A percentile compares a stretch with the other conserved stretches of the same genome.
These are phyloP conservation scores for Cylas formicarius DNA, from an alignment of 1,140 invertebrate genomes.

Conservation along the genomic window DNA sequence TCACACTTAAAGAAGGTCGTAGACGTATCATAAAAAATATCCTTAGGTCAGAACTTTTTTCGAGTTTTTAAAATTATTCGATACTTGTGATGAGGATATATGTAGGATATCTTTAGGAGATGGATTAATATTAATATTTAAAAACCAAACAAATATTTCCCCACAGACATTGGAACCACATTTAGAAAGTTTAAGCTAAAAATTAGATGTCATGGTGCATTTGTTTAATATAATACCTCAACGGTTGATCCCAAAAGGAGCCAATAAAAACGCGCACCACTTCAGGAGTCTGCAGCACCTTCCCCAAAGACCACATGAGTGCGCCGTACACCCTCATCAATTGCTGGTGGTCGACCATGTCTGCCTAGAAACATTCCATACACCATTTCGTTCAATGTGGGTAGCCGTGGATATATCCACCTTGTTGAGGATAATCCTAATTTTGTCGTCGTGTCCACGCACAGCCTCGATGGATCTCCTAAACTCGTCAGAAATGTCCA, in stretches of 20 bases:
- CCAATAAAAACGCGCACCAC: constrained; percentile 73
- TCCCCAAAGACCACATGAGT: constrained; percentile 75
- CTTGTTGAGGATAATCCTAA: constrained; percentile 66
- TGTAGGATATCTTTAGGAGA: too few species aligned
- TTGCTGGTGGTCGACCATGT: constrained; percentile 68
- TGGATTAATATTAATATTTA: too few species aligned
- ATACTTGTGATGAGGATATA: too few species aligned
- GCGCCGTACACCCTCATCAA: constrained; percentile 71
- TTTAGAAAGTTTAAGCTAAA: too few species aligned
- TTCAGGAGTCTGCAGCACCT: constrained; percentile 68
- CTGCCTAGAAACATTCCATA: constrained; percentile 41
- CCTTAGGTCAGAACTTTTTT: too few species aligned
- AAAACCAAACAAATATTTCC: too few species aligned
- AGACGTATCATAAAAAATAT: too few species aligned
- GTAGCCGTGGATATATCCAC: neutral
- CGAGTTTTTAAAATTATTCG: too few species aligned
- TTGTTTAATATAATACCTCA: too few species aligned
- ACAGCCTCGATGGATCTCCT: constrained; percentile 57
- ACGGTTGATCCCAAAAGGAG: constrained; percentile 72
- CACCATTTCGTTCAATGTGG: neutral
- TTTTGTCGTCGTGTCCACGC: constrained; percentile 62
- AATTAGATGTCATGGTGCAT: too few species aligned
- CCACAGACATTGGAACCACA: too few species aligned
- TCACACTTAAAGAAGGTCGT: too few species aligned
- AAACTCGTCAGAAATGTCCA: constrained; percentile 72